A percentile compares a stretch with the other conserved stretches of the same genome.
phyloP scores from a whole-genome alignment of 2,113 vertebrate species.

The Hemiprocne comata region DNA sequence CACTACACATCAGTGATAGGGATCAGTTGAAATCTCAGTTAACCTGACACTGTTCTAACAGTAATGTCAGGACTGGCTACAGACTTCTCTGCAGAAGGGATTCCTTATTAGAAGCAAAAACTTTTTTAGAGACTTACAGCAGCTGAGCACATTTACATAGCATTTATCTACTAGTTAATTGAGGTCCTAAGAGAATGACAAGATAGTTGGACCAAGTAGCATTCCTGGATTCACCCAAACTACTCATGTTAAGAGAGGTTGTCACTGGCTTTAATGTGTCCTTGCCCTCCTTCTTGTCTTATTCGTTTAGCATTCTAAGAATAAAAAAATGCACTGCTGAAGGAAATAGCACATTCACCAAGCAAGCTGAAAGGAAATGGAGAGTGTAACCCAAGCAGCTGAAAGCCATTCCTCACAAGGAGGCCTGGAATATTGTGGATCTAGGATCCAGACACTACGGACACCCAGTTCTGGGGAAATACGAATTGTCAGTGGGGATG shows the following conservation, averaged over 20 bases:
- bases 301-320: neutral
- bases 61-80: neutral
- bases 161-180: neutral
- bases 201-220: neutral
- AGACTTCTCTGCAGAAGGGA: neutral
- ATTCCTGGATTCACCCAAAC: neutral
- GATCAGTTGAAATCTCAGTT: neutral
- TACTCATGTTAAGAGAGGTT: neutral
- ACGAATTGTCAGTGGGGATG: fast-evolving
- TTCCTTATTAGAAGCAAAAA: neutral
- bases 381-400: neutral
- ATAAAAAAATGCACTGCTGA: neutral
- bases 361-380: neutral
- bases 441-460: fast-evolving
- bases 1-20: fast-evolving
- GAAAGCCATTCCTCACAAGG: neutral
- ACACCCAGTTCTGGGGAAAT: neutral
- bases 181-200: neutral
- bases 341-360: neutral
- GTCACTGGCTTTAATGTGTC: neutral
- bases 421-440: neutral
- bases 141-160: neutral
- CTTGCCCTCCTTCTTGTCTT: neutral
- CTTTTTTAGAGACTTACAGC: neutral
- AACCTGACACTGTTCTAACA: neutral